Percentiles rank a stretch among this genome's conserved stretches.
Evolutionary conservation across 1,140 invertebrate species (phyloP).

Genomic region (Polypedilum vanderplanki): DNA sequence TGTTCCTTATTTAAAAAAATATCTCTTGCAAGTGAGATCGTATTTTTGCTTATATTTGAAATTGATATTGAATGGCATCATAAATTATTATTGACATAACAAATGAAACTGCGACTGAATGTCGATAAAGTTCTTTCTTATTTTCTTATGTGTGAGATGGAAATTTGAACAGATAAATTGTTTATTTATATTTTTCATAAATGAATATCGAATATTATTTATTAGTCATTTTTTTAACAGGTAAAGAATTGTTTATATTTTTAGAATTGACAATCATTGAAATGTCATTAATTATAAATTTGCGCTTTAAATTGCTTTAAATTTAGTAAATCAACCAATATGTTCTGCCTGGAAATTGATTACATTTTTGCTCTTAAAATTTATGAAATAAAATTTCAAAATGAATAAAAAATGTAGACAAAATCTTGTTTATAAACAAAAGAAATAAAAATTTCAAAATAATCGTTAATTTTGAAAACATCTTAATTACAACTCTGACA

Average conservation of each 20-base stretch:
- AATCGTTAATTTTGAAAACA: too few relatives aligned
- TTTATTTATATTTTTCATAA: not conserved
- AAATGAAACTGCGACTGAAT: not conserved
- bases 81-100: constrained; percentile 26
- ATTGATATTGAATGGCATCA: constrained; percentile 23
- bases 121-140: not conserved
- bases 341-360: too few relatives aligned
- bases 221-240: not conserved
- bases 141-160: not conserved
- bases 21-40: not conserved
- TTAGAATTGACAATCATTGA: too few relatives aligned
- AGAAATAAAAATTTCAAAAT: too few relatives aligned
- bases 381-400: too few relatives aligned
- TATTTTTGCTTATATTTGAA: constrained; percentile 10
- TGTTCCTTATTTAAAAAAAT: not conserved
- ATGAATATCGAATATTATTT: not conserved
- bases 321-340: too few relatives aligned
- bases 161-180: not conserved
- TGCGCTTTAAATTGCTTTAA: too few relatives aligned
- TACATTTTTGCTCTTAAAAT: too few relatives aligned
- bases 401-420: too few relatives aligned
- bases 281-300: too few relatives aligned
- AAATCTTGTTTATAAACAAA: too few relatives aligned
- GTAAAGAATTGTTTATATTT: not conserved
- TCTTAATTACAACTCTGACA: too few relatives aligned